Percentiles rank a stretch among this genome's conserved stretches.
These are phyloP conservation scores for Noctua fimbriata DNA, from an alignment of 2,888 invertebrate species.

Conservation along the genomic window DNA sequence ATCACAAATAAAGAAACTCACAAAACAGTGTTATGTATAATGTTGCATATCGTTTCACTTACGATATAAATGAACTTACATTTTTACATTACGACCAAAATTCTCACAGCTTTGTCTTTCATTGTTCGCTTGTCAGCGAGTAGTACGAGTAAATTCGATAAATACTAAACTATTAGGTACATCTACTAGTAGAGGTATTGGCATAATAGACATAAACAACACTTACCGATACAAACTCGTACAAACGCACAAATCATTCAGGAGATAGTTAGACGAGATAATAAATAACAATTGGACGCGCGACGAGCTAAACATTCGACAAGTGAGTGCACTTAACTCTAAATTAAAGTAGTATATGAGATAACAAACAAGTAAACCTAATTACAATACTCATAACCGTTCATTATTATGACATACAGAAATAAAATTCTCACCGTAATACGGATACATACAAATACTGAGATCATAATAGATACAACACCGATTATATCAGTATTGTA, in stretches of 20 bases:
- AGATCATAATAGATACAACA: slow-evolving; percentile 76
- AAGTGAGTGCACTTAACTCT: slow-evolving; percentile 55
- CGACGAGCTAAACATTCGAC: slow-evolving; percentile 37
- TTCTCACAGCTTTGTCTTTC: slow-evolving; percentile 91
- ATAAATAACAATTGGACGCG: slow-evolving; percentile 64
- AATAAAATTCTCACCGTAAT: slow-evolving; percentile 55
- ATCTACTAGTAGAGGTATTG: slow-evolving; percentile 81
- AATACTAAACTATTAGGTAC: slow-evolving; percentile 84
- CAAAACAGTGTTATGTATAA: slow-evolving; percentile 72
- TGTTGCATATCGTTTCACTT: slow-evolving; percentile 80
- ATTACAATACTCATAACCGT: slow-evolving; percentile 50
- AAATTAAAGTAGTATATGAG: slow-evolving; percentile 49
- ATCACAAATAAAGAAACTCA: slow-evolving; percentile 77
- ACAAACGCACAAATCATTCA: slow-evolving; percentile 66
- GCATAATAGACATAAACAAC: slow-evolving; percentile 75
- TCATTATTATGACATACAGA: slow-evolving; percentile 61
- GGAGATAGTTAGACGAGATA: slow-evolving; percentile 56
- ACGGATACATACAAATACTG: slow-evolving; percentile 70
- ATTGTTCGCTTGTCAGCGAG: slow-evolving; percentile 88
- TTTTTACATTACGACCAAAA: slow-evolving; percentile 89
- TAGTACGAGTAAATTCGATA: slow-evolving; percentile 89
- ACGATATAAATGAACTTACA: slow-evolving; percentile 86
- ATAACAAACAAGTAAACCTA: slow-evolving; percentile 57
- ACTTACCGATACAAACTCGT: slow-evolving; percentile 70
- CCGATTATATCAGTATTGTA: slow-evolving; percentile 74